A percentile compares a stretch with the other conserved stretches of the same genome.
Evolutionary conservation across 2,797 vertebrate species (phyloP).

Genomic region (Halcyon leucocephala): DNA sequence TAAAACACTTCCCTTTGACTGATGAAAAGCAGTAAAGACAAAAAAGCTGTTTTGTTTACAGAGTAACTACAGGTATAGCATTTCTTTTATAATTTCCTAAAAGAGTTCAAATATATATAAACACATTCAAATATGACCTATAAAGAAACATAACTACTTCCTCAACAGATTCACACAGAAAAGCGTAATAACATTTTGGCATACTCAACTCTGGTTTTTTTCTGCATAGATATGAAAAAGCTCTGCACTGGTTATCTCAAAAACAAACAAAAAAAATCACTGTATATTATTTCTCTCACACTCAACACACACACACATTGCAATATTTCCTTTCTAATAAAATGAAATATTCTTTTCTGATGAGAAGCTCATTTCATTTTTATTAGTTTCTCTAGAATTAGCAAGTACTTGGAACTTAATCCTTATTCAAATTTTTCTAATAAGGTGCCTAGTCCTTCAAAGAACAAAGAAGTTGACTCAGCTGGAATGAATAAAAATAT

Average conservation of each 20-base stretch:
- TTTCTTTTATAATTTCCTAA: background rate
- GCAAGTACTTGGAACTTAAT: background rate
- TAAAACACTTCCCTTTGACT: slow-evolving; percentile 26
- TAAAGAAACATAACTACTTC: background rate
- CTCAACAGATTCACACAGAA: background rate
- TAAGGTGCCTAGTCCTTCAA: background rate
- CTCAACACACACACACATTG: background rate
- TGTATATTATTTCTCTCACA: background rate
- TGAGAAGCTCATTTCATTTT: background rate
- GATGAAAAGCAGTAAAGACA: slow-evolving; percentile 32
- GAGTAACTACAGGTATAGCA: background rate
- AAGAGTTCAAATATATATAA: background rate
- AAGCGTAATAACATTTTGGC: background rate
- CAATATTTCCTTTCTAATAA: background rate
- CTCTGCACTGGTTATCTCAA: background rate
- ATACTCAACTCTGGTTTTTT: background rate
- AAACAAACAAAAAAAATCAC: background rate
- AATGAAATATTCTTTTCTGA: background rate
- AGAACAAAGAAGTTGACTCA: background rate
- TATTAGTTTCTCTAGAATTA: background rate
- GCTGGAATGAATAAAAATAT: background rate
- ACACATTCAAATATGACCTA: background rate
- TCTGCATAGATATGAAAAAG: background rate
- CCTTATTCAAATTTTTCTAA: background rate
- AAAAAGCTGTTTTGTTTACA: background rate